A percentile compares a stretch with the other conserved stretches of the same genome.
Conservation (phyloP, 92 coral and sea anemone species). For the Porites rus region DNA sequence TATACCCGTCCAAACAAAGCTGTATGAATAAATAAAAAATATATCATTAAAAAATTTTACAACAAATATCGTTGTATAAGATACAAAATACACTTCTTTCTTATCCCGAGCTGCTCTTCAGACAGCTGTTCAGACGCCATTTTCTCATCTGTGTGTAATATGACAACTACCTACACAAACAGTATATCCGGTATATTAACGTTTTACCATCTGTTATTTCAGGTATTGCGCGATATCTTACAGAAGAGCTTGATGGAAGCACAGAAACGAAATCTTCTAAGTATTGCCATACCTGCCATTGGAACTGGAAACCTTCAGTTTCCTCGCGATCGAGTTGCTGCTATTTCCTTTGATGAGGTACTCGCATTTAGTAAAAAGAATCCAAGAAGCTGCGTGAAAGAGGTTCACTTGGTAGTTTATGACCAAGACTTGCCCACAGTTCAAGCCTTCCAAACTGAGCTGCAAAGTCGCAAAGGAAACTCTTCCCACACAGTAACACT, state of each 20-base stretch:
- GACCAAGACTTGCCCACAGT: constrained; percentile 64
- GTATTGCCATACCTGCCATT: constrained; percentile 87
- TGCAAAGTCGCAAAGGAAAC: constrained; percentile 7
- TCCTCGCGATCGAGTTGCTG: constrained; percentile 75
- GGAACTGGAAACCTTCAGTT: constrained; percentile 84
- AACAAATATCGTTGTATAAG: too few relatives aligned
- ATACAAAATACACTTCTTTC: too few relatives aligned
- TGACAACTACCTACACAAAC: too few relatives aligned
- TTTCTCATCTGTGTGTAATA: too few relatives aligned
- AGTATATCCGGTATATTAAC: neutral
- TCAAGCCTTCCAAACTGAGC: constrained; percentile 65
- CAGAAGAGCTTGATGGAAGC: constrained; percentile 68
- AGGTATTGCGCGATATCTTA: constrained; percentile 54
- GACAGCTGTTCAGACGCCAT: too few relatives aligned
- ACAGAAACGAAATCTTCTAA: constrained; percentile 50
- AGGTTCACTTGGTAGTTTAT: constrained; percentile 78
- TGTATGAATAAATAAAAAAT: too few relatives aligned
- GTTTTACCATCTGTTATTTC: neutral
- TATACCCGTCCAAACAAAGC: too few relatives aligned
- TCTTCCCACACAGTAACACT: neutral
- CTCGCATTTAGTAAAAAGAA: constrained; percentile 50
- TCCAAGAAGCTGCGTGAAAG: constrained; percentile 61
- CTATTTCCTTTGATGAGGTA: constrained; percentile 72
- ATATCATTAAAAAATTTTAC: too few relatives aligned
- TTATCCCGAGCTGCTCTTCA: too few relatives aligned